phyloP scores from a whole-genome alignment of 2,888 invertebrate species.

The Pachymerium ferrugineum region DNA sequence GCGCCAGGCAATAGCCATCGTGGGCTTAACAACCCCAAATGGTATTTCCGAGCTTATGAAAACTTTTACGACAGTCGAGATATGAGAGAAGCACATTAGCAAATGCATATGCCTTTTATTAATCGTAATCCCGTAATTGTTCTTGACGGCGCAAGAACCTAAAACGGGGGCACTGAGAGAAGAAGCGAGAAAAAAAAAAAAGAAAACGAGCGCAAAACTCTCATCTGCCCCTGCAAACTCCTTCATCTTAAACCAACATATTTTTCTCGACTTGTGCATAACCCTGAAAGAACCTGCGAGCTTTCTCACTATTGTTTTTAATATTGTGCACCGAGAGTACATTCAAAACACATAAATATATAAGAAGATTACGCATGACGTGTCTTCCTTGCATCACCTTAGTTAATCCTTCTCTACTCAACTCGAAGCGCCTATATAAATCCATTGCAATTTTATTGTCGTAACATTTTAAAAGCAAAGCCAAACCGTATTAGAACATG shows the following conservation, averaged over 20 bases:
- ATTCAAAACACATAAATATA: background rate
- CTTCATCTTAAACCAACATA: background rate
- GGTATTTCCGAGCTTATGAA: constrained; percentile 17
- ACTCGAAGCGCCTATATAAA: background rate
- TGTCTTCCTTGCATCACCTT: background rate
- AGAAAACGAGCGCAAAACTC: too few relatives aligned
- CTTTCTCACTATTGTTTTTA: background rate
- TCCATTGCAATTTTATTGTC: background rate
- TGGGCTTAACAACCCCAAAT: constrained; percentile 6
- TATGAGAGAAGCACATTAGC: constrained; percentile 22
- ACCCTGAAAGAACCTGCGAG: background rate
- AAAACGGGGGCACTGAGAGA: constrained; percentile 6
- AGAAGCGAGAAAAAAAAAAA: constrained; percentile 7
- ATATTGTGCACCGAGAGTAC: background rate
- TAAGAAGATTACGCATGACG: background rate
- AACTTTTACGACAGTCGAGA: constrained; percentile 22
- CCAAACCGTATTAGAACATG: background rate
- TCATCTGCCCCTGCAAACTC: background rate
- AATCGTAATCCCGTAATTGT: constrained; percentile 22
- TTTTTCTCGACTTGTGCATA: background rate
- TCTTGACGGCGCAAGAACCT: constrained; percentile 19
- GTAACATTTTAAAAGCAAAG: too few relatives aligned
- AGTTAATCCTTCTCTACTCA: background rate
- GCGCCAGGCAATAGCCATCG: constrained; percentile 9
- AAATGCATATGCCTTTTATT: constrained; percentile 27